A percentile compares a stretch with the other conserved stretches of the same genome.
phyloP scores from a whole-genome alignment of 1,140 invertebrate genomes.

The Camponotus vicinus region DNA sequence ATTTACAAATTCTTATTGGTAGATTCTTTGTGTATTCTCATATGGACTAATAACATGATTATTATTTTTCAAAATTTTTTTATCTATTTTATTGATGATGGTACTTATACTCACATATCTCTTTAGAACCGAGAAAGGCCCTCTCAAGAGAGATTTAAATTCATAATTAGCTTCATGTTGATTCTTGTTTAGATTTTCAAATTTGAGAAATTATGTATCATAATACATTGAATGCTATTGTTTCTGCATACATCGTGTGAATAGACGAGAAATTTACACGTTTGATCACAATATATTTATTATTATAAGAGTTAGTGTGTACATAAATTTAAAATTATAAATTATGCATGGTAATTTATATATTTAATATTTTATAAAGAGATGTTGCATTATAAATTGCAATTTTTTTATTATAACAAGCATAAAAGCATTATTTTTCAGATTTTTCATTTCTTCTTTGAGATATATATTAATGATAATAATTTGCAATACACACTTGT shows the following conservation, averaged over 20 bases:
- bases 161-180: constrained; percentile 47
- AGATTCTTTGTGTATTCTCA: constrained; percentile 12
- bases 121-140: constrained; percentile 1
- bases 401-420: constrained; percentile 3
- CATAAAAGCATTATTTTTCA: not conserved
- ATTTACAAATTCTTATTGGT: not conserved
- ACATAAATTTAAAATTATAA: not conserved
- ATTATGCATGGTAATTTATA: not conserved
- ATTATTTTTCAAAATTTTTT: constrained; percentile 17
- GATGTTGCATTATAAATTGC: not conserved
- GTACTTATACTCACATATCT: constrained; percentile 4
- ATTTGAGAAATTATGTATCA: constrained; percentile 28
- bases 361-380: not conserved
- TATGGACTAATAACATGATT: constrained; percentile 25
- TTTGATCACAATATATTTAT: not conserved
- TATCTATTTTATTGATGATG: constrained; percentile 28
- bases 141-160: constrained; percentile 27
- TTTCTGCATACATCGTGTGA: not conserved
- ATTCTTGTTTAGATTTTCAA: constrained; percentile 46
- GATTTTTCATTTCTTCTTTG: not conserved
- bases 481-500: not conserved
- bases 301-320: not conserved
- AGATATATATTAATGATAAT: not conserved
- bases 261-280: constrained; percentile 1
- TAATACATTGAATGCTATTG: not conserved